Percentiles rank a stretch among this genome's conserved stretches.
These are phyloP conservation scores for Chaetodon trifasciatus DNA, from an alignment of 2,797 vertebrate species.

Conservation along the genomic window DNA sequence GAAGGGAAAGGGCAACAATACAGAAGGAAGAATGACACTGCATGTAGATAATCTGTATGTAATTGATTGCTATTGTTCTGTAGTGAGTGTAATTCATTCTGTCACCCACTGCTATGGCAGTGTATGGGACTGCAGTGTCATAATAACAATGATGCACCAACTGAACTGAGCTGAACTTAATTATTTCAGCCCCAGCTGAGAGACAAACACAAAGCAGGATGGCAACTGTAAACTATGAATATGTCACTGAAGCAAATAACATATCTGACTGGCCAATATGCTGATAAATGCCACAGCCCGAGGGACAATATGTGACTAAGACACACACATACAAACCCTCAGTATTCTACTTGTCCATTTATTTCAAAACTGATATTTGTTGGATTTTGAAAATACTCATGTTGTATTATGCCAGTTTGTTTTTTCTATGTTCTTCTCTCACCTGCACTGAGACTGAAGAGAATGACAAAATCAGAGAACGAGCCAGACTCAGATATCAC, in stretches of 20 bases:
- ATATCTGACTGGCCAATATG: conserved; percentile 51
- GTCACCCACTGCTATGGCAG: conserved; percentile 31
- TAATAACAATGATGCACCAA: conserved; percentile 54
- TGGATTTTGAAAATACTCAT: conserved; percentile 4
- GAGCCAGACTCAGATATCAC: conserved; percentile 4
- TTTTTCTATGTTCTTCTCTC: neutral
- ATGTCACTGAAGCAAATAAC: conserved; percentile 60
- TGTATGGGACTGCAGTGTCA: conserved; percentile 39
- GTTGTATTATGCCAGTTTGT: neutral
- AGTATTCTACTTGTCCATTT: conserved; percentile 2
- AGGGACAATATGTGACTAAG: conserved; percentile 33
- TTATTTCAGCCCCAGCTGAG: conserved; percentile 58
- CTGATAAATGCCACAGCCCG: conserved; percentile 60
- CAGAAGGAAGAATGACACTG: conserved; percentile 40
- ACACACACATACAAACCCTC: conserved; percentile 17
- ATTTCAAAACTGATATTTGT: conserved; percentile 14
- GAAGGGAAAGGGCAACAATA: conserved; percentile 39
- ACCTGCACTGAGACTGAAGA: conserved; percentile 22
- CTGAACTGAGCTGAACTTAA: conserved; percentile 64
- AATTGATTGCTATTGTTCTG: conserved; percentile 64
- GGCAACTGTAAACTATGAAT: conserved; percentile 60
- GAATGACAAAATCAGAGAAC: conserved; percentile 12
- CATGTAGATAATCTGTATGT: conserved; percentile 44
- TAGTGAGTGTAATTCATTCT: conserved; percentile 47
- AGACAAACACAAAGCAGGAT: conserved; percentile 60